Conservation (phyloP, 2,797 vertebrate genomes). For the Notamacropus eugenii region DNA sequence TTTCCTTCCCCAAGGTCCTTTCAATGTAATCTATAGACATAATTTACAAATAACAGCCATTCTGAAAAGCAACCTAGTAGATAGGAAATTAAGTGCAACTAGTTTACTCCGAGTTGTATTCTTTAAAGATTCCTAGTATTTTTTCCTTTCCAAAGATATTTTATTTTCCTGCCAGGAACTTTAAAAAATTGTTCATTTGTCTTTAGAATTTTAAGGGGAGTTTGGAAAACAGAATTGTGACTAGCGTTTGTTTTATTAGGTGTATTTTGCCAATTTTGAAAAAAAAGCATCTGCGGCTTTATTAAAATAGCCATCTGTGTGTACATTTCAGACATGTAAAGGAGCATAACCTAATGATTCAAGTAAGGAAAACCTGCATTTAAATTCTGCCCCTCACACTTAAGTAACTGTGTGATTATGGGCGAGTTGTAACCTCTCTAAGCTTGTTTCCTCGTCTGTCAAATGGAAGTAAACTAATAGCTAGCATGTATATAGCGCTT, state of each 20-base stretch:
- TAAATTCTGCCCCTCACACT: background rate
- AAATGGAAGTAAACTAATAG: background rate
- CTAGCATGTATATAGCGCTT: background rate
- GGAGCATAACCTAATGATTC: background rate
- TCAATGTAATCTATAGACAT: conserved; percentile 4
- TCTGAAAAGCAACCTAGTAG: conserved; percentile 20
- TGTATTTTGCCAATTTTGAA: conserved; percentile 31
- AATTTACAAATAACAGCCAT: conserved; percentile 53
- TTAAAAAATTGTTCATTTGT: conserved; percentile 43
- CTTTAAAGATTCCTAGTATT: background rate
- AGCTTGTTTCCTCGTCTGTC: background rate
- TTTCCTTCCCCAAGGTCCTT: background rate
- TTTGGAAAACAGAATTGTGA: conserved; percentile 54
- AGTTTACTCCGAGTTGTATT: conserved; percentile 35
- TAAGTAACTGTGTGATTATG: background rate
- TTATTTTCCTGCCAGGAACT: background rate
- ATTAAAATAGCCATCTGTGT: background rate
- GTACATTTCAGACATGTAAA: conserved; percentile 25
- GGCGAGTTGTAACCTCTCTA: background rate
- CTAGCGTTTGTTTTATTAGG: conserved; percentile 10
- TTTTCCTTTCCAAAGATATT: background rate
- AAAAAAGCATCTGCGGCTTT: conserved; percentile 10
- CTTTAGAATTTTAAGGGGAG: conserved; percentile 56
- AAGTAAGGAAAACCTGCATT: background rate
- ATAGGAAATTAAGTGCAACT: conserved; percentile 12